Base-by-base conservation (phyloP, 2,888 invertebrate genomes). In the Lasioglossum calceatum region DNA sequence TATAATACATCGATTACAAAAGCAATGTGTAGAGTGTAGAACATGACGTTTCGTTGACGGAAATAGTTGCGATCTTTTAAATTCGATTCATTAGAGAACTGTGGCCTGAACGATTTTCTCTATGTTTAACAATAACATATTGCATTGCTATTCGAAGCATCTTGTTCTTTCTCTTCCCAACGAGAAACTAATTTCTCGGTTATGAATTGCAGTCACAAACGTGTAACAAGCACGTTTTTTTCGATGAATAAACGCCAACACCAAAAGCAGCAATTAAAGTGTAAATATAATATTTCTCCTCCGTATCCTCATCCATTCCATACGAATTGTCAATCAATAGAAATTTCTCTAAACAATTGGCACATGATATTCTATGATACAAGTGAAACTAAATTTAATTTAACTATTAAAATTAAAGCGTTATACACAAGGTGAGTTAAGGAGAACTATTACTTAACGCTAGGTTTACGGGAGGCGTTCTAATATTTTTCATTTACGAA, bases 1-100 rank as follows among this genome's bases (percentile, higher is more conserved):
- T 32, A 64, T 64, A 64, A 64, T 64, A 64, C 71, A 73, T 72
- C 16, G 32, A 71, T 50, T 85, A 79, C 23, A 85, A 79, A 84
- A 79, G 76, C 67, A 36, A 80, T 67, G 2, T 80, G 50, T 84
- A 39, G 32, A 12, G 10, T 84, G 50, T 84, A 39, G 32, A 12
- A n/a, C 58, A 58, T n/a, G 58, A 58, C n/a, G n/a, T 58, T 12
- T 1, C 58, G 58, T 58, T 58, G 12, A n/a, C 12, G n/a, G 58
- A 10, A n/a, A 58, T 58, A 58, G 58, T 58, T n/a, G n/a, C 32
- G 7, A 39, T 84, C 5, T 8, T 36, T 44, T 39, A 73, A 75
- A 36, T 77, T 47, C 23, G 19, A 42, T 77, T 64, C 19, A 54
- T 50, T 64, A 75, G 75, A 72, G 71, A 78, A 71, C 71, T 42